Base-by-base conservation (phyloP, 2,113 vertebrate genomes). In the Struthio camelus region DNA sequence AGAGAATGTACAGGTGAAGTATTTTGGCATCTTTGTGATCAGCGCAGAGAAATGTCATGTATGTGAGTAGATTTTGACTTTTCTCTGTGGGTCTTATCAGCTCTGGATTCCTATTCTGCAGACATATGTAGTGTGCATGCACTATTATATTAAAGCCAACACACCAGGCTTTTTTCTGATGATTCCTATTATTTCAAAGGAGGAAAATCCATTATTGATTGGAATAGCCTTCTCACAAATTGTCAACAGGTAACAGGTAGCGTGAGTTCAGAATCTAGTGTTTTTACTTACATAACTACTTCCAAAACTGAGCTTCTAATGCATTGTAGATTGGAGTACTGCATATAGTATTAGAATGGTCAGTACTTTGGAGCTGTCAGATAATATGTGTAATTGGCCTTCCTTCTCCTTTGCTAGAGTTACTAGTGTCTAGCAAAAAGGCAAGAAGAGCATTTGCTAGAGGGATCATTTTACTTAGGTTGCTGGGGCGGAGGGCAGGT, bases 401-500 rank as follows among this genome's bases (percentile, higher is more conserved):
- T 94, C 36, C 7, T 82, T 85, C 22, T 87, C 28, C 82, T 85
- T 85, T 80, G 42, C 86, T 51, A 50, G 42, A 94, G 48, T 87
- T 87, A 95, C 90, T 97, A 96, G 28, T 77, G 96, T 96, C 85
- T 95, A 90, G 53, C 85, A 84, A 70, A 78, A 82, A 58, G 38
- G 9, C 11, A 20, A 42, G 58, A 72, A 87, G 66, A 93, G 28
- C 51, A 66, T 67, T 66, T 87, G 38, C 73, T 87, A 80, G 50
- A 85, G 69, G 44, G 65, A 80, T 97, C 54, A 42, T 91, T 89
- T 91, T 77, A 58, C 80, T 92, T 85, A 72, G 6, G 32, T 75
- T 93, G n/a, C 76, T 90, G 62, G 11, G 10, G 25, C 24, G 46
- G 22, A 85, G 46, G n/a, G n/a, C n/a, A 94, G 97, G 85, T 83